Base-by-base conservation (phyloP, 2,797 vertebrate genomes). In the Chloroceryle inda region DNA sequence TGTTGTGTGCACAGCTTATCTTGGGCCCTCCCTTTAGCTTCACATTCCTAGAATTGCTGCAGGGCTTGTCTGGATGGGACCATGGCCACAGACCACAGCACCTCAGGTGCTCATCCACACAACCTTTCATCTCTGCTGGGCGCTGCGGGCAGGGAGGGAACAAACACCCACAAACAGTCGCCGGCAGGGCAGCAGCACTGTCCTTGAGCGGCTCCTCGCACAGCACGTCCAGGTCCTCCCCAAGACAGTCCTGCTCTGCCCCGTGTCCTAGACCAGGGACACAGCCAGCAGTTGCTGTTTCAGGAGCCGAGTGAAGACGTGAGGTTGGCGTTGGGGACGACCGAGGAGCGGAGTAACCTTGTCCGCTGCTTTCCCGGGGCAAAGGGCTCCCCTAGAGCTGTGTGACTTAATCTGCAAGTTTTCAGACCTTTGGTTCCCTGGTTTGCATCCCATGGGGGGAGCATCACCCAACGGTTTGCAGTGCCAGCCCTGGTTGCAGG, bases 1-100 rank as follows among this genome's bases (percentile, higher is more conserved):
- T 9, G 37, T 6, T 85, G 85, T 64, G 56, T 38, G 64, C 72
- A 6, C 19, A 49, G 50, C 15, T 96, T 96, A 96, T 97, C 96
- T 93, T 1, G 23, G 6, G 64, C 22, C 19, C 17, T 45, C 0
- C 10, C 81, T 72, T 44, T 66, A 40, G 50, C 33, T 24, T 16
- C 64, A 10, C 94, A 89, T 95, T 94, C 92, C 11, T 88, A 76
- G 49, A 37, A 94, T 86, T 33, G 53, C 83, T 40, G 73, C 53
- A 35, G 75, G 0, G 13, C 33, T 87, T 76, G 90, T 62, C 87
- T 58, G 87, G 69, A 37, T 63, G 75, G 56, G 84, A 50, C 29
- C 64, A 17, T 0, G 2, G 83, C 86, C 84, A 31, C 61, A 53
- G 26, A 38, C 74, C 83, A n/a, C 26, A 37, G 78, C 38, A 53